These are phyloP conservation scores for Hirtodrosophila histrioides DNA, from an alignment of 2,888 invertebrate genomes.

Conservation along the genomic window DNA sequence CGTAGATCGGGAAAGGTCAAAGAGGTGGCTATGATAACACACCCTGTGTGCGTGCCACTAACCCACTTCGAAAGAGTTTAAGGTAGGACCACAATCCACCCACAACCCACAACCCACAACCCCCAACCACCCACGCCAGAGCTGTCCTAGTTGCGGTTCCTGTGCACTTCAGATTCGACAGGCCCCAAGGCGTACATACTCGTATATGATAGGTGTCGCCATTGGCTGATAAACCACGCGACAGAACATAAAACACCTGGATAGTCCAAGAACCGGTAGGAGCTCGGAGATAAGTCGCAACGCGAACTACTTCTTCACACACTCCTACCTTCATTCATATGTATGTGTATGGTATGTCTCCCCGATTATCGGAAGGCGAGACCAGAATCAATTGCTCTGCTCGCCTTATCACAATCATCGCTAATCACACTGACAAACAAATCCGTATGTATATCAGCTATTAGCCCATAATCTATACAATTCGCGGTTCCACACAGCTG, in stretches of 20 bases:
- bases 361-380: conserved; percentile 35
- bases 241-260: conserved; percentile 25
- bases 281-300: not conserved
- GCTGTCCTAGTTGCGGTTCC: not conserved
- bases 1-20: not conserved
- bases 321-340: too few relatives aligned
- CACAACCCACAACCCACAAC: too few relatives aligned
- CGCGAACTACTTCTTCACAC: too few relatives aligned
- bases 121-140: not conserved
- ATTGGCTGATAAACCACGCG: conserved; percentile 18
- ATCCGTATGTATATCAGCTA: conserved; percentile 33
- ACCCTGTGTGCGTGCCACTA: conserved; percentile 33
- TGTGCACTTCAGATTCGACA: not conserved
- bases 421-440: conserved; percentile 44
- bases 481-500: conserved; percentile 31
- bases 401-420: conserved; percentile 42
- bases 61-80: conserved; percentile 61
- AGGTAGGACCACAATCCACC: conserved; percentile 56
- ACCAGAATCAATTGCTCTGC: conserved; percentile 3
- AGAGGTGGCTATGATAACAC: conserved; percentile 9
- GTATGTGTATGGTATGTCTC: conserved; percentile 33
- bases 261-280: conserved; percentile 18
- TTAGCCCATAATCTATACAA: conserved; percentile 24
- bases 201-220: conserved; percentile 1
- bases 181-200: too few relatives aligned